Evolutionary conservation across 2,113 vertebrate species (phyloP).

Genomic region (Periophthalmus modestus): DNA sequence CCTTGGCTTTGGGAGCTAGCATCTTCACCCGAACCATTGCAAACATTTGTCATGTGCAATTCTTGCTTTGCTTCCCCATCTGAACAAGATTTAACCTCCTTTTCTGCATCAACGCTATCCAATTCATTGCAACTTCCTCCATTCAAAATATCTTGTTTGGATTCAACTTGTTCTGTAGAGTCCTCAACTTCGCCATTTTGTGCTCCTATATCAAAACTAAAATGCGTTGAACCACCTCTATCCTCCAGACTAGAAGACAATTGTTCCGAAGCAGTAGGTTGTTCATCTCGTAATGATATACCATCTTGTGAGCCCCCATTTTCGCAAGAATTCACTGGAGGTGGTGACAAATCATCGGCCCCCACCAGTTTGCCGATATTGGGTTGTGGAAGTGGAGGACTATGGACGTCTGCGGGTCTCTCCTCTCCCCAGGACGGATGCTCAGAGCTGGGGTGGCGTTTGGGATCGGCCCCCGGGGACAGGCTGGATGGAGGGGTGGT

Average conservation of each 20-base stretch:
- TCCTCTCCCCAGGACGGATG: slow-evolving; percentile 81
- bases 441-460: slow-evolving; percentile 72
- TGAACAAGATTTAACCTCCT: slow-evolving; percentile 50
- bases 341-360: slow-evolving; percentile 56
- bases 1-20: slow-evolving; percentile 27
- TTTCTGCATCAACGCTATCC: slow-evolving; percentile 37
- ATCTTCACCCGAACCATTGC: slow-evolving; percentile 59
- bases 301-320: slow-evolving; percentile 60
- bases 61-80: slow-evolving; percentile 51
- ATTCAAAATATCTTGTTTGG: slow-evolving; percentile 30
- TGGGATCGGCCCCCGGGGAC: slow-evolving; percentile 67
- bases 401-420: slow-evolving; percentile 77
- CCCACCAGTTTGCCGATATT: slow-evolving; percentile 81
- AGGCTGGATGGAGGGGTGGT: slow-evolving; percentile 67
- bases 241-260: slow-evolving; percentile 23
- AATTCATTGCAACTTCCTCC: slow-evolving; percentile 17
- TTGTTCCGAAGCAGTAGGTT: slow-evolving; percentile 13
- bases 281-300: slow-evolving; percentile 12
- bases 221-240: slow-evolving; percentile 30
- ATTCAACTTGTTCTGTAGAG: slow-evolving; percentile 7
- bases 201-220: slow-evolving; percentile 59
- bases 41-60: slow-evolving; percentile 46
- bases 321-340: slow-evolving; percentile 68
- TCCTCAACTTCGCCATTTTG: slow-evolving; percentile 24
- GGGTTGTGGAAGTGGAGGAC: slow-evolving; percentile 74